Evolutionary conservation across 2,888 invertebrate genomes (phyloP).

Genomic region (Notodonta dromedarius): DNA sequence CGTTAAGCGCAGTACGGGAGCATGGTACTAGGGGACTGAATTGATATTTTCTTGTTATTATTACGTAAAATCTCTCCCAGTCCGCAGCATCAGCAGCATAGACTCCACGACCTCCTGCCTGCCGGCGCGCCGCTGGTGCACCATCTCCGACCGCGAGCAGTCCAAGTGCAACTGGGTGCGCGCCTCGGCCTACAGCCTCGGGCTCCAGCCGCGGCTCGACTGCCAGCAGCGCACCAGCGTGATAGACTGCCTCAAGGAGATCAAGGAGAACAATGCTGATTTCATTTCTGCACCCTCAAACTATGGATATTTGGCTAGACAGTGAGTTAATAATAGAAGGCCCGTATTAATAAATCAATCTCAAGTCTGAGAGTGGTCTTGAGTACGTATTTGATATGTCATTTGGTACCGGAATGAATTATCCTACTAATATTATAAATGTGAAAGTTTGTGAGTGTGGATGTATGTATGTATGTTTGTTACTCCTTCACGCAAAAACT

Average conservation of each 20-base stretch:
- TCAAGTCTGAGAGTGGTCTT: too few species aligned
- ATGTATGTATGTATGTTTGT: too few species aligned
- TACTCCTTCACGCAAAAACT: too few species aligned
- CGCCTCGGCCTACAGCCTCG: conserved; percentile 80
- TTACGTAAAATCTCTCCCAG: conserved; percentile 41
- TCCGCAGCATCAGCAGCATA: conserved; percentile 54
- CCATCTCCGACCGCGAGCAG: conserved; percentile 77
- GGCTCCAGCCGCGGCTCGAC: conserved; percentile 84
- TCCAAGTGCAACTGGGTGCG: conserved; percentile 86
- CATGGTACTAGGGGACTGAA: too few species aligned
- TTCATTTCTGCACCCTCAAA: conserved; percentile 86
- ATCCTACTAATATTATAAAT: too few species aligned
- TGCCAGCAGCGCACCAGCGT: conserved; percentile 74
- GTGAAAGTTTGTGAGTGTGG: too few species aligned
- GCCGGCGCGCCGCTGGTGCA: conserved; percentile 85
- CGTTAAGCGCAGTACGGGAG: too few species aligned
- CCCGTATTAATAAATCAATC: too few species aligned
- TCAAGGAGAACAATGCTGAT: conserved; percentile 79
- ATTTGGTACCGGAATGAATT: too few species aligned
- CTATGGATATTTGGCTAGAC: conserved; percentile 85
- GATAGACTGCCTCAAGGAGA: conserved; percentile 82
- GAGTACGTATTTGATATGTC: too few species aligned
- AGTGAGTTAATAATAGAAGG: conserved; percentile 67
- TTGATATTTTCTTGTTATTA: too few species aligned
- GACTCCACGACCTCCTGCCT: conserved; percentile 58